Conservation (phyloP, 2,888 invertebrate species). For the Andrena flavipes region DNA sequence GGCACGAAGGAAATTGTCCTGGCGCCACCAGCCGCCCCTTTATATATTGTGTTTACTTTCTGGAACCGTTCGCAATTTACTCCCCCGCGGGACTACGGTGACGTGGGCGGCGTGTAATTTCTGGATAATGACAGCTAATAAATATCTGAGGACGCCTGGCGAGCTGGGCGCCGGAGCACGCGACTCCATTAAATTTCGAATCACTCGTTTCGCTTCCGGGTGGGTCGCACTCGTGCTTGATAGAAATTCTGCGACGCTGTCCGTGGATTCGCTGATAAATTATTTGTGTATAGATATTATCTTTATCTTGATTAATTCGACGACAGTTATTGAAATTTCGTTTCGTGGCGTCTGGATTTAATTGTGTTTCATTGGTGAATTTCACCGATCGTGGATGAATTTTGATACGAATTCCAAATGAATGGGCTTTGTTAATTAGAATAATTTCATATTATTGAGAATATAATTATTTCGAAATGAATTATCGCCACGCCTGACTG, state of each 20-base stretch:
- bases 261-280: background rate
- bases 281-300: background rate
- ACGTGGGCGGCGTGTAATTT: constrained; percentile 52
- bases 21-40: constrained; percentile 42
- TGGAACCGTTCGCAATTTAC: constrained; percentile 59
- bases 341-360: background rate
- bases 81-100: constrained; percentile 7
- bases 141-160: constrained; percentile 34
- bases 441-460: background rate
- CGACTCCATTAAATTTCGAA: constrained; percentile 34
- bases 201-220: constrained; percentile 39
- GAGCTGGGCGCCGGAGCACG: constrained; percentile 16
- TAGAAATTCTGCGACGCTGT: background rate
- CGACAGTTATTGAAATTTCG: background rate
- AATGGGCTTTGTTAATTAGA: background rate
- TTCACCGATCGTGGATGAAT: background rate
- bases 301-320: background rate
- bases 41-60: constrained; percentile 49
- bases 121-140: constrained; percentile 54
- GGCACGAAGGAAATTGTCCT: constrained; percentile 62
- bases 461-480: background rate
- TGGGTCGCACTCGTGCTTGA: background rate
- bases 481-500: background rate
- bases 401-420: background rate
- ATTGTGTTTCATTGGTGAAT: background rate